phyloP scores from a whole-genome alignment of 2,888 invertebrate genomes.

The Horisme vitalbata region DNA sequence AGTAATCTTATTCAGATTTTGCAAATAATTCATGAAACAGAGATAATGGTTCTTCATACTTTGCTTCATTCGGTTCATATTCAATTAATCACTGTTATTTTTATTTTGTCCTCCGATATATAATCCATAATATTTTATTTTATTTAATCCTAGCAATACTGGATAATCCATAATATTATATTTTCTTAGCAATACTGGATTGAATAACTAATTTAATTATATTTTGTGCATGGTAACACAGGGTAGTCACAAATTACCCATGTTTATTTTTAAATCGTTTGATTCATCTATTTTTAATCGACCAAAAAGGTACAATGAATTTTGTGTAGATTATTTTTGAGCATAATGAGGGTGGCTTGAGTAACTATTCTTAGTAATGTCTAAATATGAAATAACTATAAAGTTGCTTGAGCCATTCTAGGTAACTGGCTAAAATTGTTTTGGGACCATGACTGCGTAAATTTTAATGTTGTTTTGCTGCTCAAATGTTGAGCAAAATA shows the following conservation, averaged over 20 bases:
- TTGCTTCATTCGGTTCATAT: too few relatives aligned
- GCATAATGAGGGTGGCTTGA: slow-evolving; percentile 33
- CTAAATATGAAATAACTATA: neutral
- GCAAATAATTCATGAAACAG: too few relatives aligned
- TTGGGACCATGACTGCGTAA: slow-evolving; percentile 59
- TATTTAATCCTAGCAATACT: slow-evolving; percentile 12
- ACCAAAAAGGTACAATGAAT: slow-evolving; percentile 53
- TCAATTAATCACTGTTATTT: too few relatives aligned
- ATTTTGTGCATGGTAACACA: slow-evolving; percentile 62
- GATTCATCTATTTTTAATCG: slow-evolving; percentile 36
- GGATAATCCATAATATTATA: slow-evolving; percentile 41
- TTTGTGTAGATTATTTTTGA: slow-evolving; percentile 41
- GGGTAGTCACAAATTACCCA: slow-evolving; percentile 56
- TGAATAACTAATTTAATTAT: slow-evolving; percentile 45
- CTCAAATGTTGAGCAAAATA: slow-evolving; percentile 24
- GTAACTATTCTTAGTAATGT: slow-evolving; percentile 10
- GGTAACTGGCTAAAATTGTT: slow-evolving; percentile 39
- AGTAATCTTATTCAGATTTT: too few relatives aligned
- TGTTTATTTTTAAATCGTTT: slow-evolving; percentile 31
- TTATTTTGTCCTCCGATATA: too few relatives aligned
- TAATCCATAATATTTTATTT: too few relatives aligned
- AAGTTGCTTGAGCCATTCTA: slow-evolving; percentile 8
- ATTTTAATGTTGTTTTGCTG: slow-evolving; percentile 37
- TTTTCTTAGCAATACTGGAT: slow-evolving; percentile 9
- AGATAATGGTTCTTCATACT: too few relatives aligned